Evolutionary conservation across 92 coral and sea anemone genomes (phyloP), one percentile per base, ranked within the genome.

Genomic region (Phenganax marumi): DNA sequence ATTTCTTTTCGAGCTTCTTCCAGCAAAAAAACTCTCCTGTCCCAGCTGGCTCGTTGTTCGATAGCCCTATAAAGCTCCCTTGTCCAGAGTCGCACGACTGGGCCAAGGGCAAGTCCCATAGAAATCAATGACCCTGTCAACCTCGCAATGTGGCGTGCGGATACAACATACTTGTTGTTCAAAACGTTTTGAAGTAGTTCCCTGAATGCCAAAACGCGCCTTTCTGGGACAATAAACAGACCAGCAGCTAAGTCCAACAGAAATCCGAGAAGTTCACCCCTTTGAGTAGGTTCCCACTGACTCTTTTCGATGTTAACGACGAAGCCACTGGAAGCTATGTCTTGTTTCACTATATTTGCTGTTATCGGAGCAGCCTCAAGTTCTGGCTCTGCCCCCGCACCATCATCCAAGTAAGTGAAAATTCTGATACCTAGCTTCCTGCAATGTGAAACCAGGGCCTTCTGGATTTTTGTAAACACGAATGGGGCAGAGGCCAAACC

Each of bases 41-140:
- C 91, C 93, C 88, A 91, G 21, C 55, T 83, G 11, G 74, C 81
- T 52, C 77, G 68, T 53, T 52, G 52, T 0, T 70, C 64, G 60
- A 85, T 79, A 66, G 55, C 88, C 14, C 80, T 50, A 75, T 75
- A 88, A 21, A 85, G 21, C 60, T 64, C 76, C 64, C 87, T 76
- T 50, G 85, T 87, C 91, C 90, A 91, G 48, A 90, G 89, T 26
- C 84, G 75, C 26, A 83, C 89, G 23, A 90, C 93, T 16, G 91
- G 91, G 22, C 91, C 93, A 12, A 90, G 82, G 25, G 93, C 91
- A 43, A 90, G 81, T 16, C 87, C 85, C 91, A 90, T 90, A 50
- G 91, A 90, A 8, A 86, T 86, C 49, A 88, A 51, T 1, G 60
- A 62, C 4, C 91, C 91, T 52, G 89, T 62, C 24, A 88, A 48